Evolutionary conservation across 2,797 vertebrate genomes (phyloP), one percentile per base, ranked within the genome.

Genomic region (Enteromius mattozi): DNA sequence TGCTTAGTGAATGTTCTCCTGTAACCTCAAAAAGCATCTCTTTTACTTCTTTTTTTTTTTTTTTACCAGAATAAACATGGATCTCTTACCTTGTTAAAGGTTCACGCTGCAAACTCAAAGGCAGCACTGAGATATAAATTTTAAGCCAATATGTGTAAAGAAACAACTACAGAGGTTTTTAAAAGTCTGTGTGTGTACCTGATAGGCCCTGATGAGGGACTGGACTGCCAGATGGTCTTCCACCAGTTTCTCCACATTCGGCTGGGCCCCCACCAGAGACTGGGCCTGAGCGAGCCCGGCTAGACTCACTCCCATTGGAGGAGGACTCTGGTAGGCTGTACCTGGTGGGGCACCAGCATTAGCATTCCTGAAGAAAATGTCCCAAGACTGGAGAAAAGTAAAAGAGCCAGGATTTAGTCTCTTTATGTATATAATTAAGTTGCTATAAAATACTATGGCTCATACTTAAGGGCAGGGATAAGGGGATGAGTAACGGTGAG

Each of bases 181-280:
- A 21, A 14, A 3, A 37, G 24, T 35, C 9, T 37, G 37, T 66
- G 17, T 66, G 33, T 89, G 91, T 93, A 99, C 98, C 98, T 99
- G 98, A 87, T 99, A 99, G 0, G 98, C 98, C 85, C 98, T 96
- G 94, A 99, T 98, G 88, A 99, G 98, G 0, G 98, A 99, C 66
- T 99, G 98, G n/a, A 99, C 98, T 0, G 98, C 98, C 85, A 99
- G 93, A 85, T 99, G 98, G 87, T 99, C 98, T 90, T 99, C 98
- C 92, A 99, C 98, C 80, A 99, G 95, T 85, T 99, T 99, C 91
- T 98, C 98, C 90, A 99, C 96, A 0, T 97, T 98, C 86, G 98
- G 96, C 91, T 97, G 97, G 4, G 95, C 92, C 37, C 95, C 96
- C 0, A 97, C 93, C 92, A 98, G 87, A 51, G 96, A 96, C 83